Base-by-base conservation (phyloP, 2,113 vertebrate genomes). In the Oryzias celebensis region DNA sequence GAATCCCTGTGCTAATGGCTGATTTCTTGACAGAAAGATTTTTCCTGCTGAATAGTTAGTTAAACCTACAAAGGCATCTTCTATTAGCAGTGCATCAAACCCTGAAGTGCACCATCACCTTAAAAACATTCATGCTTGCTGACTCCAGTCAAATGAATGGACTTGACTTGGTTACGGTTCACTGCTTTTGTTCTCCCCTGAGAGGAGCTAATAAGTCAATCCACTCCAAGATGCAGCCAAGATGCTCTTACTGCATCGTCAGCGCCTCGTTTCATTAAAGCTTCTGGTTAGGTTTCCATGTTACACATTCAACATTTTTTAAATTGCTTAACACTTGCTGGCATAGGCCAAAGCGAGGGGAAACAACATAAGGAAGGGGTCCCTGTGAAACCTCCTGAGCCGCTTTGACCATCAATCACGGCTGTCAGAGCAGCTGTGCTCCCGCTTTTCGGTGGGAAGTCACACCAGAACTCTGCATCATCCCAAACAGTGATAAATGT, bases 211-310 rank as follows among this genome's bases (percentile, higher is more conserved):
- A 85, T 83, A 87, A 87, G 80, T 87, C 80, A 83, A 77, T 83
- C 57, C 65, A 49, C 72, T 73, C 61, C 16, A 55, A 62, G 77
- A 73, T 81, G 71, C 53, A 50, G 64, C 1, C 54, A 78, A 68
- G 71, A 82, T 75, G 83, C 82, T 69, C 80, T 88, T 87, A 84
- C 80, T 52, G 81, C 87, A 45, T 61, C 64, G 85, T 90, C 86
- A 86, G 86, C 85, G 77, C 65, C 75, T 74, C 47, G n/a, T 85
- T 82, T 80, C 78, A 80, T 85, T 82, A 72, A 61, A 67, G 72
- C 77, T 50, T 45, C 66, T 26, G 52, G 85, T 84, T 82, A 77
- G 71, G 72, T 85, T 86, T 83, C 73, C 73, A 64, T 84, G 82
- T 82, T 84, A 85, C 77, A 14, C 50, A 83, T 84, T 85, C 71